Evolutionary conservation across 2,888 invertebrate species (phyloP).

Genomic region (Perizoma flavofasciatum): DNA sequence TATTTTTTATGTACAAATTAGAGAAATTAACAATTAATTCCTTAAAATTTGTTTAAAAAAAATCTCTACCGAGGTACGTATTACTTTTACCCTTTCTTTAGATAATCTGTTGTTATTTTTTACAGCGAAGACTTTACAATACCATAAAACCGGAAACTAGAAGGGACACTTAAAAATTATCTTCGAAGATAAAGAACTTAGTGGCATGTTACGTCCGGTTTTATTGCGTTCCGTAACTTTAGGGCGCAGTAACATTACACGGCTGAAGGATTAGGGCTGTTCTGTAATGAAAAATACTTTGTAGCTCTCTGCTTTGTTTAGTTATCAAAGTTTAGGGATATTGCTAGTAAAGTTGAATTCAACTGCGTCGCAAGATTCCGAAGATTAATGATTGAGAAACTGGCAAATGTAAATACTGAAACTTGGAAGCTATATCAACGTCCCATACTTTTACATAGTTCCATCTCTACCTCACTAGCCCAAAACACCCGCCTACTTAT

Average conservation of each 20-base stretch:
- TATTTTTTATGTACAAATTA: too few species aligned
- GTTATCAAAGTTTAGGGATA: conserved; percentile 10
- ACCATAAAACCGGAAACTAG: conserved; percentile 51
- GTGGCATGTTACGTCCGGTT: conserved; percentile 55
- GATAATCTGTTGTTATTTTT: conserved; percentile 39
- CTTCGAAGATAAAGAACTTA: conserved; percentile 61
- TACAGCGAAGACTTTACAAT: conserved; percentile 55
- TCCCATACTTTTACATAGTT: too few species aligned
- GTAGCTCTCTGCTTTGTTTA: conserved; percentile 34
- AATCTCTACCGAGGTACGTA: conserved; percentile 9
- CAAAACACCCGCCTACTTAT: too few species aligned
- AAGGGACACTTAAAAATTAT: conserved; percentile 62
- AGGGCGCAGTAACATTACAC: conserved; percentile 34
- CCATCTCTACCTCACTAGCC: too few species aligned
- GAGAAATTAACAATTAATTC: too few species aligned
- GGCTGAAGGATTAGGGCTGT: conserved; percentile 40
- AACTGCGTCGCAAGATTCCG: neutral
- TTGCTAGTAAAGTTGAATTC: conserved; percentile 16
- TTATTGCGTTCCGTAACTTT: conserved; percentile 47
- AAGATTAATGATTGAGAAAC: too few species aligned
- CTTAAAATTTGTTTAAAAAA: too few species aligned
- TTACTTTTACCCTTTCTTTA: conserved; percentile 2
- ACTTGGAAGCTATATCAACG: too few species aligned
- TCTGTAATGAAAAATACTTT: conserved; percentile 43
- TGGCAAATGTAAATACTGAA: too few species aligned